Evolutionary conservation across 2,888 invertebrate genomes (phyloP).

Genomic region (Tipula helvola): DNA sequence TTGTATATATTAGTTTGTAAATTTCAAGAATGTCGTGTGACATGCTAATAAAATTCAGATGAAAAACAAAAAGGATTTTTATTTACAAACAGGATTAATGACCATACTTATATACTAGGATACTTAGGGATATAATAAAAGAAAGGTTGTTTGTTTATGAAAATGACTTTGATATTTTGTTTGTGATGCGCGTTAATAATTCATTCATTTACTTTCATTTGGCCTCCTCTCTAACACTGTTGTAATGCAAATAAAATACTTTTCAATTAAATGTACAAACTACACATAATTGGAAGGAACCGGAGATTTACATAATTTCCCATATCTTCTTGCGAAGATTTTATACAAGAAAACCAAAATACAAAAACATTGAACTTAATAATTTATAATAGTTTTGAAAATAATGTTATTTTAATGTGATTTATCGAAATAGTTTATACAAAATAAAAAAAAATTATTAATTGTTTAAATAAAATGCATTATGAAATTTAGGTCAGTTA

Average conservation of each 20-base stretch:
- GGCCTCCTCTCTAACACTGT: background rate
- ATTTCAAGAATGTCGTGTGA: background rate
- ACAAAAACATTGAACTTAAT: background rate
- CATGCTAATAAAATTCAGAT: background rate
- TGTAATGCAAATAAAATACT: background rate
- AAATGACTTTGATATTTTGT: background rate
- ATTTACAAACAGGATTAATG: background rate
- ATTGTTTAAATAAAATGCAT: background rate
- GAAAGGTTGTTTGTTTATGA: background rate
- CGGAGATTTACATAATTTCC: background rate
- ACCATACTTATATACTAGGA: background rate
- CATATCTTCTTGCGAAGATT: background rate
- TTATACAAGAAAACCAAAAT: background rate
- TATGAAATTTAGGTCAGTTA: background rate
- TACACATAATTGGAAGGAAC: background rate
- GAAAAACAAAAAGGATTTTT: background rate
- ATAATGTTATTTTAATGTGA: background rate
- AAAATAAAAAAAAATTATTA: background rate
- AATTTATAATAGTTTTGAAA: background rate
- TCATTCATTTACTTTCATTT: background rate
- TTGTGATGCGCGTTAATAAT: background rate
- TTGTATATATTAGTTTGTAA: background rate
- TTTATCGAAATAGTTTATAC: background rate
- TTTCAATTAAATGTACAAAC: background rate
- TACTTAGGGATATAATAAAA: background rate